phyloP scores from a whole-genome alignment of 1,140 invertebrate species.

The Drosophila sturtevanti region DNA sequence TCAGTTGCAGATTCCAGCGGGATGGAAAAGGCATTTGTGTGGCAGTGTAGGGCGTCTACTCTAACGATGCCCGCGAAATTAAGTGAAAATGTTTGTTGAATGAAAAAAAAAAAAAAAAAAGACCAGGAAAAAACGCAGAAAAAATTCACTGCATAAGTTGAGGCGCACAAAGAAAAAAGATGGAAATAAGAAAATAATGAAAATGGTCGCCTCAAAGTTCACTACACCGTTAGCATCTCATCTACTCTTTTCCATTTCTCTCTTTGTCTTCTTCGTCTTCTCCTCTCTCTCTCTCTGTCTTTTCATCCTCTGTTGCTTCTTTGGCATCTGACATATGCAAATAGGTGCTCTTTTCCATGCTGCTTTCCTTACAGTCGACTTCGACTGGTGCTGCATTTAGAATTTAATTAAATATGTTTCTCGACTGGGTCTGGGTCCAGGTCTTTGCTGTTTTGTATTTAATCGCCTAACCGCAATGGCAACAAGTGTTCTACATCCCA shows the following conservation, averaged over 20 bases:
- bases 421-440: slow-evolving; percentile 13
- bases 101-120: slow-evolving; percentile 1
- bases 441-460: slow-evolving; percentile 34
- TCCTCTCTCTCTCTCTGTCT: background rate
- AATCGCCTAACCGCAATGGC: slow-evolving; percentile 51
- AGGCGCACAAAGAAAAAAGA: slow-evolving; percentile 19
- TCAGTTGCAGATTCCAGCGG: slow-evolving; percentile 40
- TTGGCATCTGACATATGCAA: background rate
- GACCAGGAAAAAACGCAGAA: no score
- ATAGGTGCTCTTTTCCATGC: background rate
- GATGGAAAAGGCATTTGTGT: background rate
- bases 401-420: slow-evolving; percentile 64
- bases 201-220: background rate
- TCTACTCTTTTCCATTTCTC: background rate
- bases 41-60: slow-evolving; percentile 15
- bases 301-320: background rate
- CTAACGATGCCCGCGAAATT: slow-evolving; percentile 51
- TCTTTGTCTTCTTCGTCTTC: background rate
- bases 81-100: slow-evolving; percentile 62
- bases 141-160: slow-evolving; percentile 50
- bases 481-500: slow-evolving; percentile 41
- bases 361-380: background rate
- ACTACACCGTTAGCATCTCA: background rate
- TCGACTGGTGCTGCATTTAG: slow-evolving; percentile 52
- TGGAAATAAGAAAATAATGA: slow-evolving; percentile 17